Evolutionary conservation across 2,113 vertebrate genomes (phyloP).

Genomic region (Pachypanchax playfairii): DNA sequence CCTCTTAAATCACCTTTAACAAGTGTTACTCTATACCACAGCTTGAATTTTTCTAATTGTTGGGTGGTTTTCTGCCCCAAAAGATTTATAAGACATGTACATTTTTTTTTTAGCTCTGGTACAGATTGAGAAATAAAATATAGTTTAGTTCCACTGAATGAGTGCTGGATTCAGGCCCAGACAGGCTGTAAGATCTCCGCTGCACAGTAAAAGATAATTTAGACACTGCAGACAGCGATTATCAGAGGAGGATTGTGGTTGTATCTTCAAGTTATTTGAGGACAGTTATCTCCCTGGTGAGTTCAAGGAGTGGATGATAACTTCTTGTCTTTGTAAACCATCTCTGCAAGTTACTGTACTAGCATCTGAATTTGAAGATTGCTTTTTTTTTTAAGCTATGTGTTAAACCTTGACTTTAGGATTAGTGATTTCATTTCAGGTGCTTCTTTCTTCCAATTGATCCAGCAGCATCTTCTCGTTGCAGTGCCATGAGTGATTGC

Average conservation of each 20-base stretch:
- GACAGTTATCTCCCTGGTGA: slow-evolving; percentile 3
- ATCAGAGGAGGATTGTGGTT: background rate
- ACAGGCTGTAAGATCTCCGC: background rate
- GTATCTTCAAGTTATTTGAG: background rate
- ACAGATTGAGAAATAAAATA: slow-evolving; percentile 16
- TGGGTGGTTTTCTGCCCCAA: slow-evolving; percentile 2
- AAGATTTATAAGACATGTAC: background rate
- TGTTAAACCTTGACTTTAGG: no score
- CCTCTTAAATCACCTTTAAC: no score
- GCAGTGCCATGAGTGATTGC: no score
- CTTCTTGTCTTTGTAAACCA: background rate
- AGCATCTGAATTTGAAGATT: no score
- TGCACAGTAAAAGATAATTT: background rate
- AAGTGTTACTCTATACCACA: no score
- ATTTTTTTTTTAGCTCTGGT: background rate
- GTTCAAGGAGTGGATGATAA: background rate
- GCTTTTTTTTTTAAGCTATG: no score
- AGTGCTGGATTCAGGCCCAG: slow-evolving; percentile 12
- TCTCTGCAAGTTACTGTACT: no score
- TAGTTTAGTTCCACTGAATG: slow-evolving; percentile 8
- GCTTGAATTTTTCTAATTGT: no score
- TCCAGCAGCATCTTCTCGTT: no score
- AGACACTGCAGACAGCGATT: slow-evolving; percentile 3
- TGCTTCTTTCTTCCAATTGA: background rate
- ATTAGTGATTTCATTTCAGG: background rate